Base-by-base conservation (phyloP, 1,140 invertebrate genomes). In the Orius insidiosus region DNA sequence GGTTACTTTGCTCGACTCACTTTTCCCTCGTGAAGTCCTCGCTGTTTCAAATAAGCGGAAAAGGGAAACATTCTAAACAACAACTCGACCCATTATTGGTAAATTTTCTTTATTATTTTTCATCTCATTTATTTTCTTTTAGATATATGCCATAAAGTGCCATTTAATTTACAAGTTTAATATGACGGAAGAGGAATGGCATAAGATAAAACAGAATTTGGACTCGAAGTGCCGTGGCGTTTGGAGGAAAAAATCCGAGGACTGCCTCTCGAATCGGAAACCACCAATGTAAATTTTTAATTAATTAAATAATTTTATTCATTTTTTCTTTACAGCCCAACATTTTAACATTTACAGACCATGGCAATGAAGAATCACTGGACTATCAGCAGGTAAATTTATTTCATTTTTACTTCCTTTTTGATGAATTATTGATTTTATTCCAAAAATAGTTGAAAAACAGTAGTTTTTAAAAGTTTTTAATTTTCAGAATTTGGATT, bases 141-240 rank as follows among this genome's bases (percentile, higher is more conserved):
- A 59, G 58, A 69, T 71, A 24, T 71, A 69, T 55, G 69, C 67
- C 11, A 69, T 71, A 30, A 55, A 65, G 53, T 69, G 67, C 60
- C 69, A 71, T 56, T 52, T 71, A 10, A 61, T 68, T 16, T 60
- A 68, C 46, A 63, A 64, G 52, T 70, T 70, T 58, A 58, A 58
- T 15, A 66, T 70, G 30, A 60, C 61, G 16, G 67, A 69, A 51
- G 60, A 60, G 49, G 63, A 69, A 49, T 71, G 69, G 69, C 66
- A 68, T 50, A 53, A 67, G 49, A 71, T 71, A 30, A 68, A 69
- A 53, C 67, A 68, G 52, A 71, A 70, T 53, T 65, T 71, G 50
- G 68, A 71, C 53, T 68, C 68, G 33, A 71, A 71, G 53, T 71
- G 69, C 55, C 54, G 69, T 32, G n/a, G 68, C 42, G 67, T 67